phyloP scores from a whole-genome alignment of 2,888 invertebrate species.

The Pteria penguin region DNA sequence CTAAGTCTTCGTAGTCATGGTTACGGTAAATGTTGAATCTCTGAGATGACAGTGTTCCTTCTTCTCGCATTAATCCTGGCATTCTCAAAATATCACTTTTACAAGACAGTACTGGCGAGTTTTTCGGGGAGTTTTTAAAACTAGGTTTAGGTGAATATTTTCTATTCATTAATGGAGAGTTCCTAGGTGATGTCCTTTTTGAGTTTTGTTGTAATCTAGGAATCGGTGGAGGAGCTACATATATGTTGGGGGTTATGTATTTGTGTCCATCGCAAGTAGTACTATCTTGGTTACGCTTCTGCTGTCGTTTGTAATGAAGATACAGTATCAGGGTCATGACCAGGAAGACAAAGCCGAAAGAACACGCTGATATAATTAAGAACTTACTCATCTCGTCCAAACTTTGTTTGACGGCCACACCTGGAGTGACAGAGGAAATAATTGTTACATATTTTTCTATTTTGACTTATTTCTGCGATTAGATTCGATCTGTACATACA shows the following conservation, averaged over 20 bases:
- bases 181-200: neutral
- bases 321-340: constrained; percentile 71
- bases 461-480: too few relatives aligned
- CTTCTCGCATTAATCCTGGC: neutral
- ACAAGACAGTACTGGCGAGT: neutral
- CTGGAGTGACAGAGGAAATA: too few relatives aligned
- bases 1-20: constrained; percentile 71
- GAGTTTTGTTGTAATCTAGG: constrained; percentile 20
- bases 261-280: constrained; percentile 58
- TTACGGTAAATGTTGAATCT: constrained; percentile 55
- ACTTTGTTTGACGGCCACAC: too few relatives aligned
- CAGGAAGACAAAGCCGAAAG: constrained; percentile 71
- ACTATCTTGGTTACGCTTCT: constrained; percentile 57
- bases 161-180: neutral
- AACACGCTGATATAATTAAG: constrained; percentile 71
- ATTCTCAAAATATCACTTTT: constrained; percentile 9
- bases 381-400: constrained; percentile 74
- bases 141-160: neutral
- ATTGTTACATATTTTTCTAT: too few relatives aligned
- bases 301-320: constrained; percentile 69
- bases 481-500: too few relatives aligned
- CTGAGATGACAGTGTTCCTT: neutral
- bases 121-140: neutral
- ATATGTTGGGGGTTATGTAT: constrained; percentile 65
- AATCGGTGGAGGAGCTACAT: constrained; percentile 61